Base-by-base conservation (phyloP, 2,113 vertebrate species). In the Caretta caretta region DNA sequence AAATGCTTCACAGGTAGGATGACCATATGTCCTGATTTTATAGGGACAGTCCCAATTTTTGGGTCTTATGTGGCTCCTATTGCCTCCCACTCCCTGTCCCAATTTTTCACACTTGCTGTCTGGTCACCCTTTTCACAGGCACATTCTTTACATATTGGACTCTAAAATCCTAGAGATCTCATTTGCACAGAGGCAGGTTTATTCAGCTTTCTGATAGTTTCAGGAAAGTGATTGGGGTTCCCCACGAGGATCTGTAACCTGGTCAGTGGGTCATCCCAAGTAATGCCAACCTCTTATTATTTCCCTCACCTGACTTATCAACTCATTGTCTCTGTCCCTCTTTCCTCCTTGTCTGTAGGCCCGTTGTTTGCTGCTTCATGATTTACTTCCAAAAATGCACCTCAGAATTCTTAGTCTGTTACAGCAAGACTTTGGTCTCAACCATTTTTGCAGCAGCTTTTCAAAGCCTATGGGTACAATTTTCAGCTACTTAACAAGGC, bases 111-210 rank as follows among this genome's bases (percentile, higher is more conserved):
- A 42, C 42, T 42, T 42, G 42, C 42, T 42, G 42, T 42, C 42
- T 42, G 42, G 42, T 42, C 42, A 42, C 42, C 42, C 42, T 42
- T 42, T 59, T 87, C 31, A 53, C 17, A 38, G 38, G 53, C 22
- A 38, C 35, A 3, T 87, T 53, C 25, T 90, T 75, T 88, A 2
- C 48, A 89, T 25, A 8, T 38, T 10, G 3, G 35, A 35, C 13
- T 90, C 25, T 75, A 83, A 93, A 10, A 83, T 62, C 14, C 38
- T 80, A 85, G 78, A 76, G 42, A n/a, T 29, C 3, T 46, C 65
- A 19, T 0, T 0, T 80, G 53, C 48, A 2, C 0, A 38, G 29
- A 65, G 13, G 13, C n/a, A 0, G 0, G 2, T 87, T 94, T 78
- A 17, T 65, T 25, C 4, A 38, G 25, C 80, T 92, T 93, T 56